These are phyloP conservation scores for Lasioglossum albipes DNA, from an alignment of 1,140 invertebrate genomes.

Conservation along the genomic window DNA sequence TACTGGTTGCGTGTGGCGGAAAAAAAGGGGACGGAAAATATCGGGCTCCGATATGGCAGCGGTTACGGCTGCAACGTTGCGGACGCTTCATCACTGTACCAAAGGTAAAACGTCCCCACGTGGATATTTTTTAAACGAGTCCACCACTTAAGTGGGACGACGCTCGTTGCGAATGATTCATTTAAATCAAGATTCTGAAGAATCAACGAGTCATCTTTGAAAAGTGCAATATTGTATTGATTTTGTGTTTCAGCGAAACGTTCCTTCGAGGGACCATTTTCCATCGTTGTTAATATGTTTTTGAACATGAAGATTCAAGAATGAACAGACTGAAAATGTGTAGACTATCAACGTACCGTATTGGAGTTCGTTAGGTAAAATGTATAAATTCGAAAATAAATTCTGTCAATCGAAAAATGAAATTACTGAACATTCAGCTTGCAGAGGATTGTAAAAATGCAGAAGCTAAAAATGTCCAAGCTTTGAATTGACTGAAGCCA, in stretches of 20 bases:
- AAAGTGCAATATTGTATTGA: background rate
- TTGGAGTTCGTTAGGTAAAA: no score
- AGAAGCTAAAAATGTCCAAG: no score
- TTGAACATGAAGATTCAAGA: no score
- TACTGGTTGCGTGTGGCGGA: background rate
- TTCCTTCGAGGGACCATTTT: background rate
- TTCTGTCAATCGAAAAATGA: no score
- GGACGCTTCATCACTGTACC: background rate
- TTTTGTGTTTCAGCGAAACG: background rate
- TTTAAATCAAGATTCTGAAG: background rate
- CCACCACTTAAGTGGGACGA: background rate
- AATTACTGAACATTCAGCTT: no score
- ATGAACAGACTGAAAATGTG: no score
- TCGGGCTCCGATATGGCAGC: background rate
- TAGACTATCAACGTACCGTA: no score
- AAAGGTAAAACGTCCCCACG: background rate
- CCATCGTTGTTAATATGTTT: no score
- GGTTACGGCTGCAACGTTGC: background rate
- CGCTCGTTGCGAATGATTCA: background rate
- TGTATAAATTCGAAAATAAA: no score
- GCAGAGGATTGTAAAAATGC: no score
- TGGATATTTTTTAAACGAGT: background rate
- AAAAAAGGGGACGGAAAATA: slow-evolving; percentile 16
- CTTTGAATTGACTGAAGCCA: no score
- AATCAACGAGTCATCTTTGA: background rate